Evolutionary conservation across 2,888 invertebrate genomes (phyloP).

Genomic region (Dicyrtoma fusca): DNA sequence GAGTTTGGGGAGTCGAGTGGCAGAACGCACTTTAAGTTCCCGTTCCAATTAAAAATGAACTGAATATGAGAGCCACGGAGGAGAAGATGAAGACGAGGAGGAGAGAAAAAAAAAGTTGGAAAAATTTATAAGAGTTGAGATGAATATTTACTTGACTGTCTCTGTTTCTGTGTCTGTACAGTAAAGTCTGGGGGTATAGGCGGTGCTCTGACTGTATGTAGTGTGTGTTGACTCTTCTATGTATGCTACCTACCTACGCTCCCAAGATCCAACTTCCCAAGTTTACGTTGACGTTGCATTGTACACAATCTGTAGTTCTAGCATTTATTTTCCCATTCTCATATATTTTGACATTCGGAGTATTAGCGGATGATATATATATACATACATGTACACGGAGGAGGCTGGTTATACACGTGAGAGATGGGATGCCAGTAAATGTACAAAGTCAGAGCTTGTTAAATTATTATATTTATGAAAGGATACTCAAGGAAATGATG

Average conservation of each 20-base stretch:
- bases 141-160: no score
- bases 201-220: background rate
- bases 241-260: no score
- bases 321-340: background rate
- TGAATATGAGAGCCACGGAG: background rate
- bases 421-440: constrained; percentile 9
- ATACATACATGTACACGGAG: no score
- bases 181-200: no score
- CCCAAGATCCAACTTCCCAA: no score
- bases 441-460: constrained; percentile 22
- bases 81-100: background rate
- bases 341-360: background rate
- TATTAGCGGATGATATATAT: background rate
- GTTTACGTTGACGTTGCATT: no score
- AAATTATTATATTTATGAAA: constrained; percentile 24
- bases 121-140: background rate
- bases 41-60: constrained; percentile 7
- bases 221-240: background rate
- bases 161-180: no score
- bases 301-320: background rate
- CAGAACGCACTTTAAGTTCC: no score
- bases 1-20: no score
- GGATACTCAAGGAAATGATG: constrained; percentile 6
- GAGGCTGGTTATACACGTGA: no score
- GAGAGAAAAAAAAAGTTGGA: background rate